A percentile compares a stretch with the other conserved stretches of the same genome.
Conservation (phyloP, 2,888 invertebrate genomes). For the Heliconius sara region DNA sequence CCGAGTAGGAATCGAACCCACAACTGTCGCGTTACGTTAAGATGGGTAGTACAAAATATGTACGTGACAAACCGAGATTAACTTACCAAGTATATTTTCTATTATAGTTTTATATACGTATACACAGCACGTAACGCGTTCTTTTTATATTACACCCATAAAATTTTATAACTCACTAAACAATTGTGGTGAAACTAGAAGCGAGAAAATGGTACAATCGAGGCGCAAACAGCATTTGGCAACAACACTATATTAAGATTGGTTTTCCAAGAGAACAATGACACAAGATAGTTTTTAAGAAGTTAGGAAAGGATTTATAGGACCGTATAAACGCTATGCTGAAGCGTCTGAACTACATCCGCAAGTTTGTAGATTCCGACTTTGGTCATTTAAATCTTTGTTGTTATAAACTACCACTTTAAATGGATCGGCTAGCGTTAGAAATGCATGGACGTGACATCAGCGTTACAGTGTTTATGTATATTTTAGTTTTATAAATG, state of each 20-base stretch:
- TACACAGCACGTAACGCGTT: neutral
- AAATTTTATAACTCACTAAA: constrained; percentile 46
- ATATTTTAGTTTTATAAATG: too few relatives aligned
- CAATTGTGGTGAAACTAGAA: constrained; percentile 51
- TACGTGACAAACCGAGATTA: too few relatives aligned
- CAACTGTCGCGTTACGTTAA: too few relatives aligned
- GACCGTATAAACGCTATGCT: constrained; percentile 70
- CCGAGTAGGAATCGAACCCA: too few relatives aligned
- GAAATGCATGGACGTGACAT: constrained; percentile 52
- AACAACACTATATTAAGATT: constrained; percentile 79
- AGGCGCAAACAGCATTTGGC: constrained; percentile 72
- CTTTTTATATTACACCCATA: constrained; percentile 32
- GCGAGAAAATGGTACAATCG: constrained; percentile 51
- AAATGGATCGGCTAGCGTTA: too few relatives aligned
- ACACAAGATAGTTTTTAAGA: constrained; percentile 78
- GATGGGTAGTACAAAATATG: too few relatives aligned
- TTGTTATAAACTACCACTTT: constrained; percentile 69
- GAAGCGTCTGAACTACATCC: constrained; percentile 58
- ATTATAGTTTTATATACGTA: neutral
- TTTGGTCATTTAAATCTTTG: constrained; percentile 80
- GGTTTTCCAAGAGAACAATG: constrained; percentile 75
- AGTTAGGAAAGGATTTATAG: constrained; percentile 81
- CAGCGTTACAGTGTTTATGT: too few relatives aligned
- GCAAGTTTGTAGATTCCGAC: constrained; percentile 70
- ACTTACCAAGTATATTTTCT: neutral